These are phyloP conservation scores for Montipora foliosa DNA, from an alignment of 64 coral and sea anemone genomes.

Conservation along the genomic window DNA sequence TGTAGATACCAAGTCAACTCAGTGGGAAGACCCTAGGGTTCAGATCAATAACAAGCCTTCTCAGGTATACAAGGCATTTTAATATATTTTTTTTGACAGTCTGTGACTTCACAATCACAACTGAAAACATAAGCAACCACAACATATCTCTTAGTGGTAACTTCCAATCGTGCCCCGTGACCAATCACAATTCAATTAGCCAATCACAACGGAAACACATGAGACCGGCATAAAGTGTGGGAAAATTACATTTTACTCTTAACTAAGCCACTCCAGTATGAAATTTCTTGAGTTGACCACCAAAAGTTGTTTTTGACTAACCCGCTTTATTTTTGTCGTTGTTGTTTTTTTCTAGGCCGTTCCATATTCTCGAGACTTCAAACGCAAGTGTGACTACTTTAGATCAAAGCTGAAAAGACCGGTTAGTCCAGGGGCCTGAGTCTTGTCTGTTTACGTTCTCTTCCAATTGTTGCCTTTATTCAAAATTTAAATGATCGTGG, in stretches of 20 bases:
- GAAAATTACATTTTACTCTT: too few relatives aligned
- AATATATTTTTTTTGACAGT: too few relatives aligned
- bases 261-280: too few relatives aligned
- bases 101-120: too few relatives aligned
- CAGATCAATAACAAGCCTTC: constrained; percentile 78
- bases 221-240: too few relatives aligned
- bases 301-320: not conserved
- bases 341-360: constrained; percentile 66
- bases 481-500: too few relatives aligned
- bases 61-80: constrained; percentile 52
- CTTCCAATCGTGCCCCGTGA: too few relatives aligned
- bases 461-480: not conserved
- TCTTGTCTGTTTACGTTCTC: not conserved
- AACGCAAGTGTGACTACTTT: constrained; percentile 97
- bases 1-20: constrained; percentile 90
- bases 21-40: constrained; percentile 96
- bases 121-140: too few relatives aligned
- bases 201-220: too few relatives aligned
- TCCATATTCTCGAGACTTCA: constrained; percentile 97
- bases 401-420: constrained; percentile 98
- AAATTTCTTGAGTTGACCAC: too few relatives aligned
- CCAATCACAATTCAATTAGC: too few relatives aligned
- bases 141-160: too few relatives aligned
- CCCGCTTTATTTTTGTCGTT: not conserved
- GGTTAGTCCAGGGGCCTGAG: constrained; percentile 65